Percentiles rank a stretch among this genome's conserved stretches.
Conservation (phyloP, 2,113 vertebrate species). For the Ailurus styani region DNA sequence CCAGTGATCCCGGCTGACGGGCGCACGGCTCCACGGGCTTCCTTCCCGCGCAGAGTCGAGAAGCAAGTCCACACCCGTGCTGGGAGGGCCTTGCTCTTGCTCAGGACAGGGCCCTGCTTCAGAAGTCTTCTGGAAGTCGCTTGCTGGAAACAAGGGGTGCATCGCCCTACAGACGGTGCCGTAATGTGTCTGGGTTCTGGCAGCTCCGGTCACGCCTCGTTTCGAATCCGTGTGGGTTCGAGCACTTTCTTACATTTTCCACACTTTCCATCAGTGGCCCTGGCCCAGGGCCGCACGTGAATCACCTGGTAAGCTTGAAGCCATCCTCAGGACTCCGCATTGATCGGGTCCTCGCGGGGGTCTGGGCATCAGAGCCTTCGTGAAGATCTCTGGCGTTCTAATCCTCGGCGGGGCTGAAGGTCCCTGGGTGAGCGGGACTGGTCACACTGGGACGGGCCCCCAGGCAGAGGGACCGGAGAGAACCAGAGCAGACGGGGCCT, state of each 20-base stretch:
- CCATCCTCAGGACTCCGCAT: not conserved
- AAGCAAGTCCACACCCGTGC: no score
- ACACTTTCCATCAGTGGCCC: no score
- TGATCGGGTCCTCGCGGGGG: not conserved
- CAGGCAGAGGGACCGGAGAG: not conserved
- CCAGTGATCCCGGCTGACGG: not conserved
- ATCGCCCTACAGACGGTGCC: not conserved
- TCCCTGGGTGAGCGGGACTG: not conserved
- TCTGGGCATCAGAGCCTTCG: not conserved
- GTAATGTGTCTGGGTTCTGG: accelerated
- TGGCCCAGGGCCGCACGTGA: not conserved
- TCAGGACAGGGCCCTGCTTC: not conserved
- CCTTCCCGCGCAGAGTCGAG: not conserved
- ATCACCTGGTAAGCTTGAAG: not conserved
- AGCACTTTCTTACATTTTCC: not conserved
- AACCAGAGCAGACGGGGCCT: no score
- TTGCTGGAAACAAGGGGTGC: not conserved
- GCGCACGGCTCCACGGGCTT: accelerated
- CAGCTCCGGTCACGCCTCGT: no score
- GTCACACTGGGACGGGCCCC: not conserved
- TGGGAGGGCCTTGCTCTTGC: not conserved
- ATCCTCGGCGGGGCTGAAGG: not conserved
- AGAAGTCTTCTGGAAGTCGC: not conserved
- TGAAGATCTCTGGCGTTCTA: not conserved
- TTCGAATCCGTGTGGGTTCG: not conserved